Evolutionary conservation across 2,797 vertebrate genomes (phyloP).

Genomic region (Pempheris klunzingeri): DNA sequence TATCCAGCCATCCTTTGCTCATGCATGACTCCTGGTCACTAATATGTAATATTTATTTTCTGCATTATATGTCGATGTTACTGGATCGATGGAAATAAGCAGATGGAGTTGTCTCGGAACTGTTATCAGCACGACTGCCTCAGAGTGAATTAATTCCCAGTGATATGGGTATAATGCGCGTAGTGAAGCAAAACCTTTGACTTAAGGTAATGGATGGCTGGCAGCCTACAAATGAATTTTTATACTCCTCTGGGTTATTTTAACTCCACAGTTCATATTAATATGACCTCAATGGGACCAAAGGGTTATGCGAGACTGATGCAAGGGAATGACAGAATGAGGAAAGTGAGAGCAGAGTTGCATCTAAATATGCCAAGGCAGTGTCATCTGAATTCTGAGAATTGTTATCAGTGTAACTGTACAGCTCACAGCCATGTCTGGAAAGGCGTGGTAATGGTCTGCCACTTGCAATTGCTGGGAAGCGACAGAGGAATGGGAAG

Average conservation of each 20-base stretch:
- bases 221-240: conserved; percentile 54
- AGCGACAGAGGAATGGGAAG: conserved; percentile 66
- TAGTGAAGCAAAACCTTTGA: conserved; percentile 64
- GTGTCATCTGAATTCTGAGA: conserved; percentile 66
- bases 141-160: conserved; percentile 55
- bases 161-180: conserved; percentile 60
- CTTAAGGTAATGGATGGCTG: conserved; percentile 63
- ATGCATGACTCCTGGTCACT: conserved; percentile 50
- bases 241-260: conserved; percentile 67
- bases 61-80: conserved; percentile 41
- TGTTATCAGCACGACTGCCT: conserved; percentile 60
- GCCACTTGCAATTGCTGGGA: conserved; percentile 80
- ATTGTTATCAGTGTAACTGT: conserved; percentile 69
- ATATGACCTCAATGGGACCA: conserved; percentile 61
- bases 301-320: conserved; percentile 50
- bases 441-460: conserved; percentile 77
- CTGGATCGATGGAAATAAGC: conserved; percentile 27
- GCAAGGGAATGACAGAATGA: conserved; percentile 55
- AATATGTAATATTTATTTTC: conserved; percentile 60
- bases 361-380: conserved; percentile 65
- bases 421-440: conserved; percentile 67
- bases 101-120: conserved; percentile 49
- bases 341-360: conserved; percentile 37
- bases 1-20: conserved; percentile 39
- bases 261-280: conserved; percentile 62